Conservation (phyloP, 2,888 invertebrate species). For the Amaurobius ferox region DNA sequence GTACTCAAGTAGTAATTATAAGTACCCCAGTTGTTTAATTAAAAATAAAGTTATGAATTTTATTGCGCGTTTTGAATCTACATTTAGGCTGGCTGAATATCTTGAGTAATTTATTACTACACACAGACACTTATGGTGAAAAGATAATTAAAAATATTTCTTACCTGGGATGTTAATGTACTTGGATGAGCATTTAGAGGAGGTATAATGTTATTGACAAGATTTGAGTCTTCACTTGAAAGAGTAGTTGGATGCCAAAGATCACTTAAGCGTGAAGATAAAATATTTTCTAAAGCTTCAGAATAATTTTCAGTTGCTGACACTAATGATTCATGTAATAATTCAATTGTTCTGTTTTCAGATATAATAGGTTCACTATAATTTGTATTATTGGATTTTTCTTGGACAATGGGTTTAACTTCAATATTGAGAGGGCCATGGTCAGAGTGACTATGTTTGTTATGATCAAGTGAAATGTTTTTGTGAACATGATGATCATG, state of each 20-base stretch:
- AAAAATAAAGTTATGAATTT: too few relatives aligned
- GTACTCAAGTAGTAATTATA: too few relatives aligned
- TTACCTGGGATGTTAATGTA: neutral
- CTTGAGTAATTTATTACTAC: too few relatives aligned
- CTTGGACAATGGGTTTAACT: neutral
- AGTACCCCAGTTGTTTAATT: too few relatives aligned
- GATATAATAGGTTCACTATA: neutral
- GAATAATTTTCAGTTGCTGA: neutral
- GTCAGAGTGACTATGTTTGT: neutral
- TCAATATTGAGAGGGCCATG: neutral
- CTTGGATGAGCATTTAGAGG: neutral
- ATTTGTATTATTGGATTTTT: neutral
- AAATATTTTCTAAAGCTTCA: neutral
- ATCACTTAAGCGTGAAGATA: neutral
- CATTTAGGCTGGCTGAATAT: too few relatives aligned
- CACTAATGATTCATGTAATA: neutral
- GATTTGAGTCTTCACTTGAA: neutral
- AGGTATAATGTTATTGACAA: neutral
- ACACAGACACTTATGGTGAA: too few relatives aligned
- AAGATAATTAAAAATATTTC: neutral
- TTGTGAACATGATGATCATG: neutral
- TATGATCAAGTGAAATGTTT: too few relatives aligned
- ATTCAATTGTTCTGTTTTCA: neutral
- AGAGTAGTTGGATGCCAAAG: neutral
- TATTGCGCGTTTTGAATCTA: too few relatives aligned